These are phyloP conservation scores for Ceratothoa steindachneri DNA, from an alignment of 2,888 invertebrate species.

Conservation along the genomic window DNA sequence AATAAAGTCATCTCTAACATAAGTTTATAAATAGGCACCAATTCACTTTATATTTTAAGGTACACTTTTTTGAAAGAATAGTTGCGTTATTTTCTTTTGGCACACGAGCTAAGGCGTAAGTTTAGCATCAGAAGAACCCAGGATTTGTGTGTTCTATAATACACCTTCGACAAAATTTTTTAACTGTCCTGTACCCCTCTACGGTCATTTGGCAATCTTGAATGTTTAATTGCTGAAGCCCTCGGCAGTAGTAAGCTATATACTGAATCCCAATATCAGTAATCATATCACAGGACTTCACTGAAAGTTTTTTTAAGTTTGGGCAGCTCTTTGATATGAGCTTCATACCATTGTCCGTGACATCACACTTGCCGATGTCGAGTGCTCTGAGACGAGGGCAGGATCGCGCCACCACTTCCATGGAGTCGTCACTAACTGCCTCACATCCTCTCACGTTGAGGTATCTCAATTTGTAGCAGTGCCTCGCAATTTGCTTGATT, in stretches of 20 bases:
- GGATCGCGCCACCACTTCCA: conserved; percentile 76
- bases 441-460: conserved; percentile 88
- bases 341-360: conserved; percentile 80
- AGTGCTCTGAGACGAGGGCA: conserved; percentile 80
- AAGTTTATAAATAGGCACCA: conserved; percentile 15
- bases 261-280: conserved; percentile 83
- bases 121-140: conserved; percentile 69
- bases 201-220: conserved; percentile 87
- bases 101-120: conserved; percentile 4
- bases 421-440: conserved; percentile 87
- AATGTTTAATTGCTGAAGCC: conserved; percentile 83
- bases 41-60: conserved; percentile 29
- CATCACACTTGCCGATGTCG: conserved; percentile 89
- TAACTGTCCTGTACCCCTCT: conserved; percentile 83
- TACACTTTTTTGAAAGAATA: conserved; percentile 21
- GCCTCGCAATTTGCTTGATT: conserved; percentile 75
- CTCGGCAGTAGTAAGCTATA: conserved; percentile 82
- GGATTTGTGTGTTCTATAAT: conserved; percentile 94
- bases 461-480: conserved; percentile 75
- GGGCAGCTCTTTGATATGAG: conserved; percentile 84
- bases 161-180: conserved; percentile 85
- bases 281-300: conserved; percentile 84
- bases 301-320: conserved; percentile 80
- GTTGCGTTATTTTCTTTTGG: conserved; percentile 14
- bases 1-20: not conserved